Evolutionary conservation across 1,140 invertebrate genomes (phyloP), one percentile per base, ranked within the genome.

Genomic region (Ostrea edulis): DNA sequence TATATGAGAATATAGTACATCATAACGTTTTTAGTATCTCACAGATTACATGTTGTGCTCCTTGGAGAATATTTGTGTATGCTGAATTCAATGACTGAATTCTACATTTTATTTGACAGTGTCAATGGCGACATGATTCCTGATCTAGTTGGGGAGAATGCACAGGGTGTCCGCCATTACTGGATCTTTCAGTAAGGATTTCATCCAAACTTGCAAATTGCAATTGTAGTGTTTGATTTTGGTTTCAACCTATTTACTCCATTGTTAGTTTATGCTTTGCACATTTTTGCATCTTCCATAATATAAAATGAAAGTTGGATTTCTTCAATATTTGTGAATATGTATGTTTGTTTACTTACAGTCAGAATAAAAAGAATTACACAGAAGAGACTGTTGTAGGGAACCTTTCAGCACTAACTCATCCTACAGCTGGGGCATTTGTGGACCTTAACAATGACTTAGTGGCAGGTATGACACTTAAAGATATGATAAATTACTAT

Each of bases 101-200:
- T 44, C 35, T 44, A 5, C 5, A 44, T 5, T 77, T 0, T 2
- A 17, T 77, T 2, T 77, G 91, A 68, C 90, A 95, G 95, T 94
- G 97, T 97, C 89, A 97, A 99, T 95, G 97, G 97, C 83, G 97
- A 99, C 94, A 98, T 98, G 97, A 97, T 98, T 82, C 97, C 98
- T 87, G 98, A 99, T 95, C 94, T 99, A 11, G 97, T 98, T 95
- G 98, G 97, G 0, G 94, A 97, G 68, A 92, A 87, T 20, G 68
- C 84, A 12, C 88, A 92, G 88, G 92, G 91, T 25, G 81, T 90
- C 51, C 92, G 93, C 52, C 90, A 90, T 53, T 92, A 93, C 62
- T 95, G 94, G 93, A 88, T 94, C 83, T 93, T 92, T 84, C 91
- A 89, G 94, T 95, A 91, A 86, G 86, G 85, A 65, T n/a, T 2